Evolutionary conservation across 2,888 invertebrate species (phyloP), one percentile per base, ranked within the genome.

Genomic region (Tetramorium bicarinatum): DNA sequence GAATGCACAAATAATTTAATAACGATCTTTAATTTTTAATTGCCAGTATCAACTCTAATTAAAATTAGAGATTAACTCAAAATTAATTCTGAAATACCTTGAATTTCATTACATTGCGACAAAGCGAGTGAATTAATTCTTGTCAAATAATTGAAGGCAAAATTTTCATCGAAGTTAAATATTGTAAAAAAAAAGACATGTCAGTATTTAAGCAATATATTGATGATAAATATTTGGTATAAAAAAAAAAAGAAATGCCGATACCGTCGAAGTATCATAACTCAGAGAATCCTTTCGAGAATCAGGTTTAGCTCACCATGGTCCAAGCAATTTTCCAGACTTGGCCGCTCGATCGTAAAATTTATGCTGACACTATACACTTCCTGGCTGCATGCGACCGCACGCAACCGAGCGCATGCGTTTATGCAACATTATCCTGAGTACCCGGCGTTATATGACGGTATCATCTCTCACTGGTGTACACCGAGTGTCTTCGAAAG

Each of bases 271-370:
- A 54, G 9, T 29, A 44, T 44, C 29, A 21, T 72, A 47, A 80
- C 38, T 61, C 34, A 18, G n/a, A n/a, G n/a, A n/a, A n/a, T 74
- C 62, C 41, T 56, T 62, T 69, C 41, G 47, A 25, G 64, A 52
- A 64, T 56, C 59, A 25, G 47, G 56, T 59, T 85, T 85, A 72
- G 87, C 82, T 87, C 79, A 86, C 69, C 84, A 47, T 38, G 71
- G 79, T 82, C 74, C 88, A 64, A 87, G 89, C 88, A 91, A 92
- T 92, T 92, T 91, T 90, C 88, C 85, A 77, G 82, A 79, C 88
- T 88, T 85, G 86, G 88, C 77, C 82, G 80, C 38, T 54, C 87
- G 82, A 84, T 84, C 85, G 87, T 90, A 88, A 92, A 92, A 91
- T 91, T 91, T 92, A 92, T 92, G 89, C 88, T 81, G 83, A 86